Evolutionary conservation across 2,888 invertebrate genomes (phyloP), one percentile per base, ranked within the genome.

Genomic region (Baronia brevicornis): DNA sequence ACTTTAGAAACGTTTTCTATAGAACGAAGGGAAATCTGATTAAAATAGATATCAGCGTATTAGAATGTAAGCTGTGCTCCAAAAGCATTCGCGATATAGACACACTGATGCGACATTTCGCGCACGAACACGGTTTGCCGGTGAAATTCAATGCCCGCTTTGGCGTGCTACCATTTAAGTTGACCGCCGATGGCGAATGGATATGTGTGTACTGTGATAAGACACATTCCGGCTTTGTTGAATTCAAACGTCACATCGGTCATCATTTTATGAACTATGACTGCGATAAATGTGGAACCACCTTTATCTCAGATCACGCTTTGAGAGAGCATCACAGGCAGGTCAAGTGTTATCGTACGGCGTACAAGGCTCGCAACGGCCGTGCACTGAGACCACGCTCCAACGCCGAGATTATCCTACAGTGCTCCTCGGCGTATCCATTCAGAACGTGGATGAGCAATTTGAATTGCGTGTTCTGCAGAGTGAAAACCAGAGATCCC

Each of bases 361-460:
- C 79, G 1, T 82, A 82, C 26, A 78, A 78, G 41, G 67, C 80
- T 9, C 63, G 82, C 1, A 80, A 82, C 26, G 79, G 79, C 0
- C 60, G 61, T 11, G 69, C 66, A 0, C 49, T 74, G 43, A 67
- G 63, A 23, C 73, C 75, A 3, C 60, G 84, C 8, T 67, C 57
- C 1, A 82, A 82, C 39, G 84, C 84, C 0, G 77, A 78, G 44
- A 75, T 82, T 2, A 77, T 84, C 23, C 48, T 84, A 0, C 75
- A 79, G 44, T 78, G 69, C 42, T 79, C 82, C 0, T 77, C 84
- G 0, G 82, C 72, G 0, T 70, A 66, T 22, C 84, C 84, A 0
- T 84, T 84, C 36, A 55, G 82, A 28, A 80, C 79, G 2, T 82
- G 80, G 80, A 77, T 73, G 41, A 74, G 64, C 36, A 77, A 80